Base-by-base conservation (phyloP, 2,797 vertebrate species). In the Steatocranus sp. region DNA sequence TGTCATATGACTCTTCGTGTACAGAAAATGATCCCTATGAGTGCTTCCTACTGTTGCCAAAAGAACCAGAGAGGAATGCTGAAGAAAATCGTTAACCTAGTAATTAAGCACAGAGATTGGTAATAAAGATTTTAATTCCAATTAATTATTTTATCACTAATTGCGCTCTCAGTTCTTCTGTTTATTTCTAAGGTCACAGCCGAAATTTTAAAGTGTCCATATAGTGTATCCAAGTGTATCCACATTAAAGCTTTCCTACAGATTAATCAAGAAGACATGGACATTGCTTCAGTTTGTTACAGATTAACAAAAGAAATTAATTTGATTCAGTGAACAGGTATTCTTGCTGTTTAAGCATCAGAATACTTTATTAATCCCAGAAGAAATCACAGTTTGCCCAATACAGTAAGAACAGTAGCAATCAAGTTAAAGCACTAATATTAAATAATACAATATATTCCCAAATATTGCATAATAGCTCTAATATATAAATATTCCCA, bases 391-490 rank as follows among this genome's bases (percentile, higher is more conserved):
- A 34, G 17, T 58, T 58, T 27, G 27, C 0, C 3, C 54, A 58
- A 58, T 58, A 32, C 27, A 58, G 54, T 58, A 32, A 58, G 54
- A 58, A 58, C 27, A 32, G 17, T 27, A 32, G 27, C 9, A 32
- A 58, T 32, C 54, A 58, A 58, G 54, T 58, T 58, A 58, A 58
- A 32, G 27, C 27, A 18, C 0, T 58, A 32, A 58, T 58, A 58
- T 32, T 58, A 11, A 58, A 32, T 61, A 61, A 61, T 11, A 34
- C 30, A 61, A 7, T 61, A n/a, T 61, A 61, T 61, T 61, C 56
- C 27, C 56, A 61, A 61, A 34, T 61, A 61, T n/a, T 61, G 30
- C 56, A 61, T 5, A 61, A 34, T 61, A 61, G 2, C 30, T 61
- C 17, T 11, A n/a, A 61, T 7, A 61, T 61, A n/a, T 11, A 34